Evolutionary conservation across 2,113 vertebrate species (phyloP), one percentile per base, ranked within the genome.

Genomic region (Odontesthes bonariensis): DNA sequence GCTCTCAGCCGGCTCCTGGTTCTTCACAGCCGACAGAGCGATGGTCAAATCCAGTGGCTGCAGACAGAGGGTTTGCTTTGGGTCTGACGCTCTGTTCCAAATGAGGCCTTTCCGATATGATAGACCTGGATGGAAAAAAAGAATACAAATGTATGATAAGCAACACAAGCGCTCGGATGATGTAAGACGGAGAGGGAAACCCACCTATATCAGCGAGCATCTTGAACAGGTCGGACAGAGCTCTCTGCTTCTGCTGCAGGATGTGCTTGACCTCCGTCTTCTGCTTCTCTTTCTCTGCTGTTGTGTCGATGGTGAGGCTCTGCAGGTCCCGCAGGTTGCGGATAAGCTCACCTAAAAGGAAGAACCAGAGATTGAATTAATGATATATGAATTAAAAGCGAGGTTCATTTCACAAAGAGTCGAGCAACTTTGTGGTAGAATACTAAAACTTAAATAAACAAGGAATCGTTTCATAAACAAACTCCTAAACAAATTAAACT

Each of bases 171-270:
- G 2, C 46, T 19, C 0, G 38, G 10, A 38, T 7, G 3, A 14
- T 14, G 32, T 14, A 33, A 19, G 22, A 12, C 11, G 9, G 53
- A n/a, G 49, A 20, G 42, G 11, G 33, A 12, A 44, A 62, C 66
- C 23, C 17, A 91, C 88, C 91, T 4, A 89, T 85, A 88, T 95
- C 94, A 71, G 93, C 55, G 54, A 99, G 97, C 90, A 95, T 94
- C 90, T 98, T 98, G 82, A 99, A 99, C 57, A 99, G 96, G 58
- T 98, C 97, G 5, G 97, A 93, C 46, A 99, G 89, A 1, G 97
- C 98, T 51, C 98, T 93, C 82, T 98, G 97, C 83, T 99, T 99
- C 87, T 96, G 98, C 94, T 96, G 94, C 12, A 97, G 95, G 89
- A 99, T 97, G 79, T 99, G 96, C 70, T 99, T 99, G 64, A 95